A percentile compares a stretch with the other conserved stretches of the same genome.
These are phyloP conservation scores for Linyphia triangularis DNA, from an alignment of 2,888 invertebrate species.

Conservation along the genomic window DNA sequence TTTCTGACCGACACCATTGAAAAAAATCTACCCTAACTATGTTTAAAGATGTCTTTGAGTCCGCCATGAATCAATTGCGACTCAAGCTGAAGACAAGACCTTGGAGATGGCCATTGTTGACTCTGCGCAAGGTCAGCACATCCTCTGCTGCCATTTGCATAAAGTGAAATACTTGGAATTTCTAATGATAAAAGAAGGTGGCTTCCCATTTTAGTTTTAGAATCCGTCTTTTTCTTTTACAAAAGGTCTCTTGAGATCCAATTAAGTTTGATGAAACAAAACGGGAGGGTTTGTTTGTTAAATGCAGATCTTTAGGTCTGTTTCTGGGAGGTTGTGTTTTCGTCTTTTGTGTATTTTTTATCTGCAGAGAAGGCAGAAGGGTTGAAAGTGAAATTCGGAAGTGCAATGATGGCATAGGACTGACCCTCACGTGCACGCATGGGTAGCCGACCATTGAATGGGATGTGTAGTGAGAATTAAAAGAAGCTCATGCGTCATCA, in stretches of 20 bases:
- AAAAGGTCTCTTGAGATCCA: conserved; percentile 4
- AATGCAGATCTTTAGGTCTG: background rate
- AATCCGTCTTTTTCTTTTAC: background rate
- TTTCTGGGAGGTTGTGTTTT: background rate
- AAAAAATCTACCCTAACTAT: background rate
- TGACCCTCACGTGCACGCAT: conserved; percentile 57
- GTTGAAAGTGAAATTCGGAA: conserved; percentile 24
- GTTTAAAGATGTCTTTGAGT: conserved; percentile 28
- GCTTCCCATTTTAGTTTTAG: background rate
- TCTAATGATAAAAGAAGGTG: background rate
- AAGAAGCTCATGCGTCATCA: conserved; percentile 26
- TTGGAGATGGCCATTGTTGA: conserved; percentile 45
- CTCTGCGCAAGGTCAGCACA: conserved; percentile 34
- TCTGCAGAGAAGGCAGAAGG: background rate
- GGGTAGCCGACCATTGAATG: conserved; percentile 17
- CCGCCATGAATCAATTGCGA: conserved; percentile 28
- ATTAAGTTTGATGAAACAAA: conserved; percentile 5
- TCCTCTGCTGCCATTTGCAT: conserved; percentile 51
- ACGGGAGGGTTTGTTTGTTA: background rate
- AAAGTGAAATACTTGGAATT: conserved; percentile 44
- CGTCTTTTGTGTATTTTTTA: background rate
- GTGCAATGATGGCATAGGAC: conserved; percentile 27
- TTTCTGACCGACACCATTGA: background rate
- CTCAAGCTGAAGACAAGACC: conserved; percentile 16
- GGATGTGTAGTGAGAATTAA: conserved; percentile 1